phyloP scores from a whole-genome alignment of 2,113 vertebrate species.

The Mola mola region DNA sequence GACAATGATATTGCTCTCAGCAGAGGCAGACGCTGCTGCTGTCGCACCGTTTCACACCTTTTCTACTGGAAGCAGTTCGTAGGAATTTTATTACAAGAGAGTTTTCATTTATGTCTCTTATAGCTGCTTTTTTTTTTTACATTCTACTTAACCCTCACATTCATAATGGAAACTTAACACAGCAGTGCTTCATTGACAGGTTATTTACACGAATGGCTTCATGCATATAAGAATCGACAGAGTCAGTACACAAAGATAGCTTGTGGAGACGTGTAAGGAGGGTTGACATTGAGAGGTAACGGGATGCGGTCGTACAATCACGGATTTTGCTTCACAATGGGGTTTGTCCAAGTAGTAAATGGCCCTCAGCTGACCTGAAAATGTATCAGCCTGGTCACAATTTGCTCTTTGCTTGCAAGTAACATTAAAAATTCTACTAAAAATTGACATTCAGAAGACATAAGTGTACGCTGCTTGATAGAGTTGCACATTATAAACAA shows the following conservation, averaged over 20 bases:
- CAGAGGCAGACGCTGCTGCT: conserved; percentile 15
- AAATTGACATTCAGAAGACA: conserved; percentile 30
- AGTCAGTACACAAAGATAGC: not conserved
- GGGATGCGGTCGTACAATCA: conserved; percentile 20
- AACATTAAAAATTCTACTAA: conserved; percentile 1
- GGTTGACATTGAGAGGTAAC: conserved; percentile 12
- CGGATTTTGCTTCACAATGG: conserved; percentile 28
- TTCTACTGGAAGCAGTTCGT: not conserved
- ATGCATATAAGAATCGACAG: conserved; percentile 52
- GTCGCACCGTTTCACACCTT: conserved; percentile 5
- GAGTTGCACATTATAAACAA: conserved; percentile 26
- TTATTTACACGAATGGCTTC: conserved; percentile 59
- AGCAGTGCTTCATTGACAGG: conserved; percentile 1
- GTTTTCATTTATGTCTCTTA: not conserved
- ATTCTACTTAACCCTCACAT: conserved; percentile 2
- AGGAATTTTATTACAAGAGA: not conserved
- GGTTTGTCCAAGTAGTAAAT: conserved; percentile 27
- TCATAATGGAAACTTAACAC: conserved; percentile 21
- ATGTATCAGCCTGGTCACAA: conserved; percentile 15
- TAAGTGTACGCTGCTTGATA: conserved; percentile 14
- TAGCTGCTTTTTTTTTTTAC: not conserved
- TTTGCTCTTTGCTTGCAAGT: conserved; percentile 4
- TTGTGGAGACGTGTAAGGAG: not conserved
- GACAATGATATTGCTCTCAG: conserved; percentile 26
- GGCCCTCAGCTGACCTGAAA: conserved; percentile 2